Evolutionary conservation across 2,113 vertebrate species (phyloP).

Genomic region (Corydoras sp.): DNA sequence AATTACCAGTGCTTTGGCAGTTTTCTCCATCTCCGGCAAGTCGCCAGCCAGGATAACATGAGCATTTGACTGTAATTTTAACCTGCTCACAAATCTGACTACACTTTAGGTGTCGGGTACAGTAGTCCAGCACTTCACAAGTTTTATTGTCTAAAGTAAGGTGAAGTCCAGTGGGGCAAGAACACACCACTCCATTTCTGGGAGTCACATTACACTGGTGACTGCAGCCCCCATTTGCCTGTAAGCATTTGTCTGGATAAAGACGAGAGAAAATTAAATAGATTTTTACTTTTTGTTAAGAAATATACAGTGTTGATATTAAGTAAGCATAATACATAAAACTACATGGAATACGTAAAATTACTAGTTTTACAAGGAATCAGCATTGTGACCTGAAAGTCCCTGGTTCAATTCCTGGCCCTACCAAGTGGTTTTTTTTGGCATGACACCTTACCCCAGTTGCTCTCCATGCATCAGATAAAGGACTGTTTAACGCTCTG

Average conservation of each 20-base stretch:
- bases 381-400: too few relatives aligned
- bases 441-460: too few relatives aligned
- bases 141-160: slow-evolving; percentile 84
- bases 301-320: too few relatives aligned
- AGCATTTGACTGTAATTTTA: slow-evolving; percentile 92
- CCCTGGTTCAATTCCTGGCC: too few relatives aligned
- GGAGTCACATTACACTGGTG: slow-evolving; percentile 89
- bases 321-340: too few relatives aligned
- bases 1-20: slow-evolving; percentile 81
- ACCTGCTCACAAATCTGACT: slow-evolving; percentile 94
- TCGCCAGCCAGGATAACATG: slow-evolving; percentile 90
- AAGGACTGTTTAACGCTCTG: too few relatives aligned
- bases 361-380: too few relatives aligned
- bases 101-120: slow-evolving; percentile 83
- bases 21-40: slow-evolving; percentile 82
- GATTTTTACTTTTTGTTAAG: too few relatives aligned
- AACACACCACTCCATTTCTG: slow-evolving; percentile 85
- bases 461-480: too few relatives aligned
- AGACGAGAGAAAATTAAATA: neutral
- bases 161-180: slow-evolving; percentile 81
- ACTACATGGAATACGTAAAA: too few relatives aligned
- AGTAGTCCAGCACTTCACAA: slow-evolving; percentile 88
- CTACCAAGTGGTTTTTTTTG: too few relatives aligned
- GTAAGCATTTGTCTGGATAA: slow-evolving; percentile 78
- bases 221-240: slow-evolving; percentile 92